Conservation (phyloP, 2,113 vertebrate species). For the Campylomormyrus tamandua region DNA sequence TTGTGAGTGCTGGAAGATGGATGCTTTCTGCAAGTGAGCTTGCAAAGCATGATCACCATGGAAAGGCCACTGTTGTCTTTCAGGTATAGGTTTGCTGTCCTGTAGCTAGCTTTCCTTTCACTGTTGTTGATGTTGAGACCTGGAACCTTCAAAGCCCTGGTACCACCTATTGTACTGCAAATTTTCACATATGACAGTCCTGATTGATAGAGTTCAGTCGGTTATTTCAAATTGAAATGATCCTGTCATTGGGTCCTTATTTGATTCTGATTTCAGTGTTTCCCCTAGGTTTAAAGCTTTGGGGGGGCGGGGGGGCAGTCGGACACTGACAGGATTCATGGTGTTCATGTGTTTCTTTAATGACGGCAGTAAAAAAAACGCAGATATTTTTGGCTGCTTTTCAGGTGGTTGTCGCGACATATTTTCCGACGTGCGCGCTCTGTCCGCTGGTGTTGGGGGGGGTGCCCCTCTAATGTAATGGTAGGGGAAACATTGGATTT, state of each 20-base stretch:
- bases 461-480: too few species aligned
- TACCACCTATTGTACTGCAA: not conserved
- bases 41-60: not conserved
- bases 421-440: too few species aligned
- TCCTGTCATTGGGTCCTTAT: not conserved
- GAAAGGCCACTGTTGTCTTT: not conserved
- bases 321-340: too few species aligned
- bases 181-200: not conserved
- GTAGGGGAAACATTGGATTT: not conserved
- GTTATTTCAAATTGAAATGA: not conserved
- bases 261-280: not conserved
- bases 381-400: too few species aligned
- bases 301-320: too few species aligned
- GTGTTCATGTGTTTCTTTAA: too few species aligned
- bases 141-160: not conserved
- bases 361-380: too few species aligned
- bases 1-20: not conserved
- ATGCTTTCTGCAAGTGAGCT: not conserved
- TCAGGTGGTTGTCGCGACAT: too few species aligned
- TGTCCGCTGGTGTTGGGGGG: too few species aligned
- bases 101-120: not conserved
- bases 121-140: not conserved
- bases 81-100: not conserved
- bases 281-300: too few species aligned
- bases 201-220: not conserved